Base-by-base conservation (phyloP, 2,888 invertebrate species). In the Tipula confusa region DNA sequence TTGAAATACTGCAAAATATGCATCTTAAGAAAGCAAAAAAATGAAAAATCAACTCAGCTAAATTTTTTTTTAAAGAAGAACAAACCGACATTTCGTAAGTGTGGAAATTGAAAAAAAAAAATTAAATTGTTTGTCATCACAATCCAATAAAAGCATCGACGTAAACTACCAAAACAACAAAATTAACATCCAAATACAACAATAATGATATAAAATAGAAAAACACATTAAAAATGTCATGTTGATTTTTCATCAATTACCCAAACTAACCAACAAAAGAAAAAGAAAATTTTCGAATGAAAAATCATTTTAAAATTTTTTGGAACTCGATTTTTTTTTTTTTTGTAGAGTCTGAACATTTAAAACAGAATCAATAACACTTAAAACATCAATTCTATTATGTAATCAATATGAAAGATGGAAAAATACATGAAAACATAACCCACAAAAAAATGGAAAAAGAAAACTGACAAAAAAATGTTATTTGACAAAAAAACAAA, bases 211-310 rank as follows among this genome's bases (percentile, higher is more conserved):
- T 64, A 64, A 64, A 24, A 64, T 11, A 64, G 64, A 64, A 64
- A 64, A 64, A 64, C 9, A 64, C 64, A 64, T 64, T 64, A 64
- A 24, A 64, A 64, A 64, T 64, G 64, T 64, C 64, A 64, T 64
- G 24, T 64, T 64, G 64, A 64, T 64, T 64, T 64, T 64, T 64
- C 64, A 64, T 64, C 64, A 64, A 64, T 64, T 64, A 64, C 64
- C 64, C 64, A 9, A 64, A 64, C 18, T 64, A 64, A 24, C 64
- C 24, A 6, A 64, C 18, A 64, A 64, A 24, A 64, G 9, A 24
- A 64, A 64, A 64, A 24, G 15, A 43, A 43, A 43, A 43, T n/a
- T 15, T n/a, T n/a, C n/a, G 15, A 15, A 15, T 4, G 1, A 43
- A 15, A 15, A 43, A 43, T 15, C 15, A 24, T 64, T 64, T 64